A percentile compares a stretch with the other conserved stretches of the same genome.
Conservation (phyloP, 2,113 vertebrate genomes). For the Anseranas semipalmata region DNA sequence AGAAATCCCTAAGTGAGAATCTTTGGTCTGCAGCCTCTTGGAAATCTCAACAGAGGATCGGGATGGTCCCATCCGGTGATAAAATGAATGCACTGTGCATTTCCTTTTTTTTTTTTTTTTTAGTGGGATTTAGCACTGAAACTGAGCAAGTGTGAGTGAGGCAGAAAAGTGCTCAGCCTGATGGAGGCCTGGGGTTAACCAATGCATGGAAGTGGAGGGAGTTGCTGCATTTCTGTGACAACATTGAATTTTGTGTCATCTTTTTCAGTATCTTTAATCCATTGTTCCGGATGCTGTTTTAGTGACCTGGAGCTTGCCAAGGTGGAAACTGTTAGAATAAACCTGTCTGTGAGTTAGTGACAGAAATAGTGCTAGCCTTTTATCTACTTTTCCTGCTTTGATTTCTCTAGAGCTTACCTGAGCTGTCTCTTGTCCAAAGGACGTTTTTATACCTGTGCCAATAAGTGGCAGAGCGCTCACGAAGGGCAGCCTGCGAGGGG, state of each 20-base stretch:
- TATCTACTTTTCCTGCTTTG: conserved; percentile 18
- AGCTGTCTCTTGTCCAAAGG: conserved; percentile 22
- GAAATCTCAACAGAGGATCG: neutral
- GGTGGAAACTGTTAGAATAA: conserved; percentile 22
- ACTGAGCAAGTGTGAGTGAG: neutral
- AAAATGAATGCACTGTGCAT: neutral
- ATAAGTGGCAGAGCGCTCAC: neutral
- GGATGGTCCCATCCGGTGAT: neutral
- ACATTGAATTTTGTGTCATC: neutral
- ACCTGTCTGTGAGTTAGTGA: neutral
- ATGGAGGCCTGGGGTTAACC: neutral
- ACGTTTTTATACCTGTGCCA: conserved; percentile 29
- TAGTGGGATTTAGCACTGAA: neutral
- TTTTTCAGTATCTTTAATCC: neutral
- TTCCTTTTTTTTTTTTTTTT: neutral
- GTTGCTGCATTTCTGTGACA: neutral
- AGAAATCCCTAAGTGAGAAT: neutral
- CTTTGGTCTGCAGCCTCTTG: neutral
- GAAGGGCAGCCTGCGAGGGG: neutral
- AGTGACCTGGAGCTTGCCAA: neutral
- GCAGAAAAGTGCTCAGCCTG: neutral
- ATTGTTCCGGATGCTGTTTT: neutral
- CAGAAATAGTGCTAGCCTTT: conserved; percentile 28
- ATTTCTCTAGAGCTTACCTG: conserved; percentile 45
- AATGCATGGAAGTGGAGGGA: neutral